Evolutionary conservation across 1,140 invertebrate species (phyloP), one percentile per base, ranked within the genome.

Genomic region (Sitobion miscanthi): DNA sequence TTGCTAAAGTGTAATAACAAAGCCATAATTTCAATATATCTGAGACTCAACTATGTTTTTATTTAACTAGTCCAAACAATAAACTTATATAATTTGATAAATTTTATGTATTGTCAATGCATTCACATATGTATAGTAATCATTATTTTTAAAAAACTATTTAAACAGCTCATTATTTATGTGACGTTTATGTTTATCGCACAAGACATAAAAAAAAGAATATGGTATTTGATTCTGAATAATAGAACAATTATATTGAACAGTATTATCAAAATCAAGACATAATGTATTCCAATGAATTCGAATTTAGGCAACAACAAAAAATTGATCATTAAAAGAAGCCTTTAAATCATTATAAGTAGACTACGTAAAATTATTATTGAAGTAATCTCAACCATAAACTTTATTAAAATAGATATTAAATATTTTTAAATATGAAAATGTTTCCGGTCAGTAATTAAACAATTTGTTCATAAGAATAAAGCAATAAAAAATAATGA

Each of bases 11-110:
- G 42, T 23, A 69, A 69, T 17, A 83, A 77, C 38, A 83, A 52
- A 92, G 47, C 35, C n/a, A 92, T 85, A 83, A 82, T 82, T 92
- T 92, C 77, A 83, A 91, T 77, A 57, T 89, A 9, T 89, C 21
- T 35, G 47, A 20, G 45, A 69, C 47, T 38, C 30, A 21, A 82
- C 42, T 83, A 47, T 47, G 14, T 91, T 47, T 20, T 49, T 49
- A n/a, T 87, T 87, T 52, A 87, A 87, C 42, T 45, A 77, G 45
- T 17, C 17, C 14, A 30, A 47, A 17, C 45, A 91, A 92, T 83
- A 38, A 90, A 30, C 11, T 42, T 17, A 17, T 57, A 47, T 52
- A 42, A 25, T 92, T 83, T 83, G n/a, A 82, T 92, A 20, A 14
- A 82, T 85, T 92, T 85, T 92, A 89, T 82, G 42, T 38, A 54